Evolutionary conservation across 2,797 vertebrate species (phyloP), one percentile per base, ranked within the genome.

Genomic region (Pangasius mekongensis): DNA sequence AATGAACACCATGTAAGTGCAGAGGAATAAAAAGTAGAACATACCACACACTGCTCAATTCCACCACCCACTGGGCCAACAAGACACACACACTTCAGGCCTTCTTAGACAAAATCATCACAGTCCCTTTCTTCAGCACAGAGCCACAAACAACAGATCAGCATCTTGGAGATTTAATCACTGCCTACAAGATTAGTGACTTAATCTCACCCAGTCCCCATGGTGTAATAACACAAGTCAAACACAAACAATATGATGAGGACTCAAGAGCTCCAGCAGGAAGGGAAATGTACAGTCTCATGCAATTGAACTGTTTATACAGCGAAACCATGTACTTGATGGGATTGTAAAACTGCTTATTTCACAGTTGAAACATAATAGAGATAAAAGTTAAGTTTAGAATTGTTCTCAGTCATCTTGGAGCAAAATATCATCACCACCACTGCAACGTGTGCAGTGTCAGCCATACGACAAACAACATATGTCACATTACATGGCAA

Each of bases 1-100:
- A 96, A 95, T 95, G 95, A 97, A 93, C 96, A 95, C 94, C 84
- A 86, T 93, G 93, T 95, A 92, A 93, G 90, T 91, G 0, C 14
- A 90, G 85, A 94, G 91, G 91, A 93, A 94, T 93, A 94, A 92
- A 91, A 91, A 92, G 33, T 90, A 83, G 91, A 94, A 94, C 81
- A 92, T 39, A 6, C 84, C 62, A 91, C 83, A 93, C 96, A 97
- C 96, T 96, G 97, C 52, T 91, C 89, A 89, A 92, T 85, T 91
- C 89, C 87, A 87, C 83, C 90, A 91, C 82, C 69, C 86, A 90
- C 88, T 92, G 89, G 93, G 90, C 89, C 92, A 88, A 93, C 92
- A 93, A 89, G 91, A 92, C 78, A 85, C 87, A 76, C 92, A 94
- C 89, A 84, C 92, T 49, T 93, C 83, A 90, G 93, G 91, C 91